Base-by-base conservation (phyloP, 2,797 vertebrate genomes). In the Etheostoma nigrum region DNA sequence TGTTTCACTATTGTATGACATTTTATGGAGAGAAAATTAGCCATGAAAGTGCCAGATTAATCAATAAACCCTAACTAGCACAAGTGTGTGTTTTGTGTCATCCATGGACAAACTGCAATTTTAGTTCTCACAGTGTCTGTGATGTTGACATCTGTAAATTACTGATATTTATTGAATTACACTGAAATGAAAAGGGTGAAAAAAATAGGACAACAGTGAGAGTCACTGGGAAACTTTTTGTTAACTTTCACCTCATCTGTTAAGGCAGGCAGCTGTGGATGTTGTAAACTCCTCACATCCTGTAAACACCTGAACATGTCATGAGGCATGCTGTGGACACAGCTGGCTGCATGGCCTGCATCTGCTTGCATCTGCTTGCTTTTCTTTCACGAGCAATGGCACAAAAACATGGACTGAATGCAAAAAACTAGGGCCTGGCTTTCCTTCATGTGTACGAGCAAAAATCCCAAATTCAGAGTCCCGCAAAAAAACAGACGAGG, bases 291-390 rank as follows among this genome's bases (percentile, higher is more conserved):
- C 57, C 67, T 53, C 2, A 25, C 74, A 47, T 51, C 65, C 55
- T 44, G 55, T 45, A 7, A 63, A 76, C 83, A 82, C 80, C 75
- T 86, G 71, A 80, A 81, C 66, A 2, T 18, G 21, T 27, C 74
- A 45, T 48, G 27, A 33, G 19, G 74, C 75, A 81, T 77, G 79
- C 16, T 64, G 77, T 71, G 68, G 52, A 57, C 70, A 64, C 84
- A 84, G 76, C 65, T 74, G 69, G 23, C 67, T 61, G 77, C 77
- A 54, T 71, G 64, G 44, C 73, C 78, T 76, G 49, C 47, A 54
- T 47, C 45, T 63, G 53, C 21, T 3, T 76, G 49, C 47, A 54
- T 47, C 45, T 63, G 53, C 21, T 3, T 70, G 60, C n/a, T 21
- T 53, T n/a, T 0, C 7, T 12, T 19, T 7, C 33, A 66, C 6